These are phyloP conservation scores for Callaeas wilsoni DNA, from an alignment of 2,113 vertebrate genomes.

Conservation along the genomic window DNA sequence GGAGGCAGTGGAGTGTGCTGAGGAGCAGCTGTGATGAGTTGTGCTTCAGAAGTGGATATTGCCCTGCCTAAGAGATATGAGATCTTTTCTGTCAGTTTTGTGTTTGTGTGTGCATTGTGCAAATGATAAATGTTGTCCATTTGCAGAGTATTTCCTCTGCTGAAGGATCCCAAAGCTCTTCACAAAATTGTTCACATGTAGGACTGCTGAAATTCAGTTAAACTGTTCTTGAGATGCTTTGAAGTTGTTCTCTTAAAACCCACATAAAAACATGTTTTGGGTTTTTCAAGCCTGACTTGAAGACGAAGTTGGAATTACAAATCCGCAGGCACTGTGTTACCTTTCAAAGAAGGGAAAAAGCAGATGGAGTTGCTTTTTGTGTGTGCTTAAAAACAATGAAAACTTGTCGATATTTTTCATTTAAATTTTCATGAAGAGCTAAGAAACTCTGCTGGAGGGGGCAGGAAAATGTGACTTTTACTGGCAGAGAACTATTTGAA, in stretches of 20 bases:
- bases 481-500: slow-evolving; percentile 17
- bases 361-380: slow-evolving; percentile 1
- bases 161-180: background rate
- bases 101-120: background rate
- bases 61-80: background rate
- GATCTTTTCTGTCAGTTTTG: background rate
- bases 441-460: slow-evolving; percentile 37
- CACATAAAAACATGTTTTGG: background rate
- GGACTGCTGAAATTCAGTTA: background rate
- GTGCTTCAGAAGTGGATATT: background rate
- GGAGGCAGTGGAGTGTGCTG: background rate
- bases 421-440: slow-evolving; percentile 54
- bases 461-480: slow-evolving; percentile 42
- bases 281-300: background rate
- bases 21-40: background rate
- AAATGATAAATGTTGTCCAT: background rate
- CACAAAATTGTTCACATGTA: background rate
- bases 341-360: background rate
- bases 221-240: background rate
- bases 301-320: slow-evolving; percentile 8
- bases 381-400: background rate
- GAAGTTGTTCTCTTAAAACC: background rate
- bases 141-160: background rate
- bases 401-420: slow-evolving; percentile 46
- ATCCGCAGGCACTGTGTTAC: background rate